Evolutionary conservation across 2,797 vertebrate genomes (phyloP).

Genomic region (Pelodytes ibericus): DNA sequence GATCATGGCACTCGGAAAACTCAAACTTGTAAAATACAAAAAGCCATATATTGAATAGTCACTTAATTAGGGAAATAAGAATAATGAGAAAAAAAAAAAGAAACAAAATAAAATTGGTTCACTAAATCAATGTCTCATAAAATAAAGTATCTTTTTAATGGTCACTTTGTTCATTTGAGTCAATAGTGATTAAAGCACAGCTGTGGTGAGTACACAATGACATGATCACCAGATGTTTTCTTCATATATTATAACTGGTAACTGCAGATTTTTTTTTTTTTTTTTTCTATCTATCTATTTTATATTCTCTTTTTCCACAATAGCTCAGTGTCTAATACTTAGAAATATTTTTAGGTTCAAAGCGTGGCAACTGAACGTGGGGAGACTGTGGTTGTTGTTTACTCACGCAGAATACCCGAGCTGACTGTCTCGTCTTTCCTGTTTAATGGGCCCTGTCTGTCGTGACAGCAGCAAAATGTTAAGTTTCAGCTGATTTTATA

Average conservation of each 20-base stretch:
- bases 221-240: conserved; percentile 46
- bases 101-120: no score
- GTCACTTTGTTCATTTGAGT: conserved; percentile 44
- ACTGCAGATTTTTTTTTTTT: conserved; percentile 5
- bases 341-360: conserved; percentile 17
- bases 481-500: conserved; percentile 25
- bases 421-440: conserved; percentile 1
- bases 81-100: conserved; percentile 5
- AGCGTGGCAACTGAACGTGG: conserved; percentile 25
- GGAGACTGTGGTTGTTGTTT: not conserved
- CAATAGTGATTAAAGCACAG: conserved; percentile 52
- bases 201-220: conserved; percentile 45
- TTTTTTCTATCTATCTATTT: not conserved
- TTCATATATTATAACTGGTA: conserved; percentile 19
- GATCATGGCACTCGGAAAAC: no score
- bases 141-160: conserved; percentile 45
- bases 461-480: conserved; percentile 5
- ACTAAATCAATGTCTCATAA: conserved; percentile 39
- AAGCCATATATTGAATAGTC: no score
- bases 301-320: not conserved
- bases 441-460: not conserved
- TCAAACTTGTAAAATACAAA: no score
- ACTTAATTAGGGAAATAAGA: not conserved
- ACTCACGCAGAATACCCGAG: not conserved
- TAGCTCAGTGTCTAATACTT: conserved; percentile 3